Conservation (phyloP, 2,797 vertebrate species). For the Scomberomorus guttatus region DNA sequence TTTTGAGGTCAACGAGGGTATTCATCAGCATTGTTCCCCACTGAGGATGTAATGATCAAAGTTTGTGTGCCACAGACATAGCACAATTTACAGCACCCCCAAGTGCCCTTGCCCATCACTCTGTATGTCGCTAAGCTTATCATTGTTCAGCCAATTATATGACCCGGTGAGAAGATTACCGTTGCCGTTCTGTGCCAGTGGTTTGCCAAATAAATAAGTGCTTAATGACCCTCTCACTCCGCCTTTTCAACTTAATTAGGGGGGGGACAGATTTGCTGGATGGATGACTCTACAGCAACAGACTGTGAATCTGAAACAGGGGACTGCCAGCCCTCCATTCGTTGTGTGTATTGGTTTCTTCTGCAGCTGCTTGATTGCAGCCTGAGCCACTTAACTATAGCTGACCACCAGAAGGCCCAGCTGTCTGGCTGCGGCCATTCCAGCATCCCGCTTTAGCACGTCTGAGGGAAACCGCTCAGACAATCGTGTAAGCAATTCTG, state of each 20-base stretch:
- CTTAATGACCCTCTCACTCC: conserved; percentile 78
- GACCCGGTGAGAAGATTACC: conserved; percentile 72
- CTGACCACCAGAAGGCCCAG: conserved; percentile 71
- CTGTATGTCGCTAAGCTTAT: conserved; percentile 70
- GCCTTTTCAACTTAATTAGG: conserved; percentile 80
- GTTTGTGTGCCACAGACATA: conserved; percentile 72
- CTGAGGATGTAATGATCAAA: conserved; percentile 79
- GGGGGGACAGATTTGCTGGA: conserved; percentile 73
- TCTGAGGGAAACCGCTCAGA: conserved; percentile 26
- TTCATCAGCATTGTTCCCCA: conserved; percentile 70
- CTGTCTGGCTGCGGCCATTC: conserved; percentile 61
- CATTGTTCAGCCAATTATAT: conserved; percentile 81
- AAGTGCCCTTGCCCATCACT: conserved; percentile 73
- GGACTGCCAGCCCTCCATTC: conserved; percentile 58
- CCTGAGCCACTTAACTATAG: conserved; percentile 59
- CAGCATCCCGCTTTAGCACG: conserved; percentile 32
- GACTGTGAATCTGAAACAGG: conserved; percentile 75
- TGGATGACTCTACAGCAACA: conserved; percentile 75
- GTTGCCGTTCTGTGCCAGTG: conserved; percentile 75
- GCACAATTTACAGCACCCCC: conserved; percentile 72
- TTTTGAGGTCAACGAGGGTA: conserved; percentile 73
- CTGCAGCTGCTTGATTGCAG: conserved; percentile 77
- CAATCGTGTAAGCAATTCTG: conserved; percentile 1
- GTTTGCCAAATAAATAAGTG: conserved; percentile 82
- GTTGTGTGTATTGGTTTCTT: conserved; percentile 64